phyloP scores from a whole-genome alignment of 2,888 invertebrate species.

The Phlogophora meticulosa region DNA sequence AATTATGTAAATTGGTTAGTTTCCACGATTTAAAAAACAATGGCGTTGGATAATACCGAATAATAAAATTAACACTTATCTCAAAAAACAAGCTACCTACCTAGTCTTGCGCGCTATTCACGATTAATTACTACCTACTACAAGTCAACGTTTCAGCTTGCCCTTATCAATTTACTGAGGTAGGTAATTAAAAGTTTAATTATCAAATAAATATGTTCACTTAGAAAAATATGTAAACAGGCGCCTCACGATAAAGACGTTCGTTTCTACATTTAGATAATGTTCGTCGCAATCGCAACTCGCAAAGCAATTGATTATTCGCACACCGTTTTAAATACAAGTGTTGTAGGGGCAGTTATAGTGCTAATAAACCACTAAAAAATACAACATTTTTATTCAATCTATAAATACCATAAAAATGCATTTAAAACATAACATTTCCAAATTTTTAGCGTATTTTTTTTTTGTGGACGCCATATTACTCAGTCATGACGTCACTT shows the following conservation, averaged over 20 bases:
- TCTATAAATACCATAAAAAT: no score
- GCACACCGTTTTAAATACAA: constrained; percentile 36
- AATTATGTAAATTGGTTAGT: constrained; percentile 1
- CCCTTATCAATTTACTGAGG: constrained; percentile 71
- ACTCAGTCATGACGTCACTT: no score
- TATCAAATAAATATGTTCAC: constrained; percentile 70
- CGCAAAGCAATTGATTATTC: constrained; percentile 38
- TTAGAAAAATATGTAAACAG: constrained; percentile 62
- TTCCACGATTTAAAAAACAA: constrained; percentile 16
- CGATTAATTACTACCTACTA: constrained; percentile 35
- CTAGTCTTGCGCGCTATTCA: constrained; percentile 32
- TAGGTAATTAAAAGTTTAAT: constrained; percentile 71
- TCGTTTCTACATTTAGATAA: constrained; percentile 47
- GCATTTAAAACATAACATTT: no score
- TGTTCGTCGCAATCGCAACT: constrained; percentile 24
- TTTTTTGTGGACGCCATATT: no score
- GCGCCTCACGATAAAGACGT: constrained; percentile 58
- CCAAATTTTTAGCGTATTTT: no score
- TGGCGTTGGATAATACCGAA: constrained; percentile 2
- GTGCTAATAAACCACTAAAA: no score
- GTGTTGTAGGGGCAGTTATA: constrained; percentile 28
- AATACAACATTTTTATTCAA: no score
- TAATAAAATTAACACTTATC: constrained; percentile 30
- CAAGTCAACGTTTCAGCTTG: constrained; percentile 43
- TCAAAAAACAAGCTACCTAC: constrained; percentile 33